phyloP scores from a whole-genome alignment of 2,113 vertebrate species.

The Anguilla rostrata region DNA sequence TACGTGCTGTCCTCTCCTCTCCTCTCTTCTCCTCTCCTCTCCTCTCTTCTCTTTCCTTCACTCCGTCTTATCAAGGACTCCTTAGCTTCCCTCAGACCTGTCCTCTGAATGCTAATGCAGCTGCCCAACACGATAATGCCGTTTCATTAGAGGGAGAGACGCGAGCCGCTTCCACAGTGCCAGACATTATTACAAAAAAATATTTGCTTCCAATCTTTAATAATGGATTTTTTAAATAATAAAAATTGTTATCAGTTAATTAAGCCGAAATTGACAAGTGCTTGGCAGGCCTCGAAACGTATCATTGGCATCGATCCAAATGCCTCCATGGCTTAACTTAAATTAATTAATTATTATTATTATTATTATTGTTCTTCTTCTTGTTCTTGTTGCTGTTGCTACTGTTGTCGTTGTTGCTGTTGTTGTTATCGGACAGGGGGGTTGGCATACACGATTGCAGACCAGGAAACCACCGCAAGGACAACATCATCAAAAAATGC shows the following conservation, averaged over 20 bases:
- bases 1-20: constrained; percentile 27
- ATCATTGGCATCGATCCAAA: neutral
- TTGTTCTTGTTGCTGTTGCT: no score
- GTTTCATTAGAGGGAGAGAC: constrained; percentile 33
- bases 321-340: neutral
- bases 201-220: neutral
- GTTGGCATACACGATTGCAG: no score
- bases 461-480: no score
- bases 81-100: constrained; percentile 10
- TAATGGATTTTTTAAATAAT: neutral
- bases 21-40: neutral
- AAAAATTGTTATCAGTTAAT: neutral
- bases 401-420: no score
- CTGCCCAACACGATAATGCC: constrained; percentile 20
- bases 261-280: neutral
- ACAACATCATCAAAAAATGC: no score
- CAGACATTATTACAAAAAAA: neutral
- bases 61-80: constrained; percentile 43
- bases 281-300: neutral
- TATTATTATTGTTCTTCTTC: no score
- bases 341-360: neutral
- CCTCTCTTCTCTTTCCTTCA: constrained; percentile 28
- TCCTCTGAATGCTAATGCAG: constrained; percentile 36
- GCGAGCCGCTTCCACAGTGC: neutral
- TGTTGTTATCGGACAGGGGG: neutral